Evolutionary conservation across 64 coral and sea anemone species (phyloP).

Genomic region (Montipora sp.): DNA sequence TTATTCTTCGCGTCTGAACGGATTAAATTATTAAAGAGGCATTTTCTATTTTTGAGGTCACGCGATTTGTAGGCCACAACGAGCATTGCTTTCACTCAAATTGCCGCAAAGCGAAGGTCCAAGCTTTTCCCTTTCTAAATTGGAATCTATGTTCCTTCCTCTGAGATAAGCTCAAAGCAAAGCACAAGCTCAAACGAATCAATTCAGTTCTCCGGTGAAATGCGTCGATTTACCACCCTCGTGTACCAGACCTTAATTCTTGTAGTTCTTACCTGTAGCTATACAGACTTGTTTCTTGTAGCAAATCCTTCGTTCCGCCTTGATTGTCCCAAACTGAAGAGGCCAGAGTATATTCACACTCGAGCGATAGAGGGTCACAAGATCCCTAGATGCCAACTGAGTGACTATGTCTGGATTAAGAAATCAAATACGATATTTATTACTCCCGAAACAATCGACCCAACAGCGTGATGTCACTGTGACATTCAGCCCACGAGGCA

Average conservation of each 20-base stretch:
- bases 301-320: neutral
- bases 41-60: neutral
- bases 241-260: neutral
- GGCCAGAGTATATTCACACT: neutral
- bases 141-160: neutral
- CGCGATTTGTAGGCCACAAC: neutral
- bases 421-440: slow-evolving; percentile 13
- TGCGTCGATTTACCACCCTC: neutral
- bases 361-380: neutral
- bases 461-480: neutral
- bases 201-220: neutral
- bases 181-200: neutral
- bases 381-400: neutral
- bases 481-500: neutral
- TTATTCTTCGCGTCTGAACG: neutral
- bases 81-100: neutral
- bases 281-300: neutral
- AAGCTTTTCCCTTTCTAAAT: too few species aligned
- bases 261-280: neutral
- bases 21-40: neutral
- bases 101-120: neutral
- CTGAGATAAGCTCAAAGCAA: neutral
- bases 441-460: neutral
- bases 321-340: neutral
- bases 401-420: slow-evolving; percentile 10